phyloP scores from a whole-genome alignment of 2,888 invertebrate genomes.

The Drosophila prostipennis region DNA sequence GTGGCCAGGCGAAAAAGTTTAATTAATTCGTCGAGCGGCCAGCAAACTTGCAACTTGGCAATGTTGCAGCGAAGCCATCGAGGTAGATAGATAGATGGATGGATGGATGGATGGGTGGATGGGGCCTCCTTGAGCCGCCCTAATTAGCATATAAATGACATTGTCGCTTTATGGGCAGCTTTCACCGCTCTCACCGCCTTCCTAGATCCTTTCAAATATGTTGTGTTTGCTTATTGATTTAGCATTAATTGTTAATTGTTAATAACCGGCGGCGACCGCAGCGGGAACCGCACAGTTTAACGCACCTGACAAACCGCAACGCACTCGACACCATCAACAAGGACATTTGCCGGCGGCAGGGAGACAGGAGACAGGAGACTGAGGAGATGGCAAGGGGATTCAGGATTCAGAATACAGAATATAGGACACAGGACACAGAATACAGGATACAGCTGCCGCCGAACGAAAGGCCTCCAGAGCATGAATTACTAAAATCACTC shows the following conservation, averaged over 20 bases:
- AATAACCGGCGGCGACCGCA: slow-evolving; percentile 59
- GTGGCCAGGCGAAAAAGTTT: slow-evolving; percentile 60
- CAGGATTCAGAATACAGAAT: not conserved
- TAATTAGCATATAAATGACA: slow-evolving; percentile 78
- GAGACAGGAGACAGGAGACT: not conserved
- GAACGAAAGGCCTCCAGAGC: not conserved
- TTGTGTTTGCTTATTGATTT: slow-evolving; percentile 66
- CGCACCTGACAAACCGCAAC: slow-evolving; percentile 46
- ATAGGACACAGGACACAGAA: not conserved
- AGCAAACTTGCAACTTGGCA: slow-evolving; percentile 16
- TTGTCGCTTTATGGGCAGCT: slow-evolving; percentile 16
- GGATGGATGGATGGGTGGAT: too few relatives aligned
- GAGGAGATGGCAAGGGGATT: not conserved
- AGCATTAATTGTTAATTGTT: slow-evolving; percentile 78
- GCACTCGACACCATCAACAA: slow-evolving; percentile 28
- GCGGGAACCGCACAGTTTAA: slow-evolving; percentile 46
- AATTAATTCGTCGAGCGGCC: slow-evolving; percentile 67
- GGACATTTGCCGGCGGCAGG: not conserved
- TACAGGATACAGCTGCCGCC: slow-evolving; percentile 8
- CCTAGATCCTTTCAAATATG: slow-evolving; percentile 27
- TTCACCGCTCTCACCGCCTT: too few relatives aligned
- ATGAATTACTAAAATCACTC: slow-evolving; percentile 25
- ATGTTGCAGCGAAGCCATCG: slow-evolving; percentile 1
- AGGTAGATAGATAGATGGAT: too few relatives aligned
- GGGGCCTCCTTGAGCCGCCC: slow-evolving; percentile 31